Evolutionary conservation across 2,888 invertebrate genomes (phyloP).

Genomic region (Dysmachus trigonus): DNA sequence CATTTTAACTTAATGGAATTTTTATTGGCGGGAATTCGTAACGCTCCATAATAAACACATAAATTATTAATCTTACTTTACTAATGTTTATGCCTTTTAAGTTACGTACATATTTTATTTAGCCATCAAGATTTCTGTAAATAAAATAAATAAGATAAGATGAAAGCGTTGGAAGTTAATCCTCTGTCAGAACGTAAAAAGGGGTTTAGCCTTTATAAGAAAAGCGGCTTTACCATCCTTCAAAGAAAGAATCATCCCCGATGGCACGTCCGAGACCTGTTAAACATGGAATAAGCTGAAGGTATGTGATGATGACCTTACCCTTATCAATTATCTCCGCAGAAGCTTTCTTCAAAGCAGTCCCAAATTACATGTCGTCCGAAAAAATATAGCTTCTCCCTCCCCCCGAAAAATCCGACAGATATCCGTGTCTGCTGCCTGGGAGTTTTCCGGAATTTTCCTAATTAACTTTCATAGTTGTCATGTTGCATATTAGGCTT

Average conservation of each 20-base stretch:
- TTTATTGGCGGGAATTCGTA: too few relatives aligned
- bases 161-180: neutral
- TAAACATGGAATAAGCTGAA: neutral
- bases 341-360: neutral
- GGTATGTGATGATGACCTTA: neutral
- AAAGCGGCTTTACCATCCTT: neutral
- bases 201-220: neutral
- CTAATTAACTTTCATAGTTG: constrained; percentile 6
- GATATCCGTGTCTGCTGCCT: neutral
- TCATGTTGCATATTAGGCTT: neutral
- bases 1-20: neutral
- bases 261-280: neutral
- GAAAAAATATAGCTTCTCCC: neutral
- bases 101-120: too few relatives aligned
- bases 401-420: neutral
- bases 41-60: neutral
- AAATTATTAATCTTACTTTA: neutral
- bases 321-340: neutral
- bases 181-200: neutral
- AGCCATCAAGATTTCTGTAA: neutral
- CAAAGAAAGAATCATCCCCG: neutral
- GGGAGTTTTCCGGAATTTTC: neutral
- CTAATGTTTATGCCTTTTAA: neutral
- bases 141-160: neutral
- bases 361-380: neutral